phyloP scores from a whole-genome alignment of 2,888 invertebrate genomes.

The Diarsia mendica region DNA sequence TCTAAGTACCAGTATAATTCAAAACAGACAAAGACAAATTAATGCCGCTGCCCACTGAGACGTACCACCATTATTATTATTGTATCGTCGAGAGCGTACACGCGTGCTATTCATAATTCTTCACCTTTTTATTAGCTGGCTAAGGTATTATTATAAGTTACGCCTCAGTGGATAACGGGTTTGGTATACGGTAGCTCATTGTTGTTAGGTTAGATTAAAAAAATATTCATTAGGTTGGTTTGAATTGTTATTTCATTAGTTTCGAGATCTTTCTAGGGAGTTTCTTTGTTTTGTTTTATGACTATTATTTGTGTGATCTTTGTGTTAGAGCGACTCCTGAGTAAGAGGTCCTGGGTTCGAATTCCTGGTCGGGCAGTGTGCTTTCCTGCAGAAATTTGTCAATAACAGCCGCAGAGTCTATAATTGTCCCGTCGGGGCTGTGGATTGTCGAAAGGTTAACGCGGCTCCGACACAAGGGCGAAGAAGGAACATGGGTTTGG shows the following conservation, averaged over 20 bases:
- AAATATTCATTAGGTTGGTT: constrained; percentile 30
- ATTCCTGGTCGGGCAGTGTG: no score
- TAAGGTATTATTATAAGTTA: constrained; percentile 43
- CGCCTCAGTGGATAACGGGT: constrained; percentile 48
- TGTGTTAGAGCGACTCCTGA: no score
- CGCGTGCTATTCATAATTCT: constrained; percentile 41
- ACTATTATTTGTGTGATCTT: neutral
- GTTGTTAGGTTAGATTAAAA: constrained; percentile 31
- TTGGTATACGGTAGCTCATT: constrained; percentile 57
- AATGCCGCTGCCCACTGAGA: constrained; percentile 43
- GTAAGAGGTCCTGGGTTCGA: no score
- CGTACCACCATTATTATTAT: constrained; percentile 50
- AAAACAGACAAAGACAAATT: constrained; percentile 53
- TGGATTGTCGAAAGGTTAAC: no score
- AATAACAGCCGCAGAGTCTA: no score
- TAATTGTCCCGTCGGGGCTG: no score
- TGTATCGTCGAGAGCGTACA: constrained; percentile 34
- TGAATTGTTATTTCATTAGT: neutral
- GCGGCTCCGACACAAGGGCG: no score
- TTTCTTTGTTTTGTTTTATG: neutral
- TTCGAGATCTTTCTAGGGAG: neutral
- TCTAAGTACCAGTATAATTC: constrained; percentile 29
- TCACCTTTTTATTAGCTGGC: constrained; percentile 44
- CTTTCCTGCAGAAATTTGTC: no score
- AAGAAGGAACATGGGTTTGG: no score